Conservation (phyloP, 2,888 invertebrate genomes). For the Rhagonycha fulva region DNA sequence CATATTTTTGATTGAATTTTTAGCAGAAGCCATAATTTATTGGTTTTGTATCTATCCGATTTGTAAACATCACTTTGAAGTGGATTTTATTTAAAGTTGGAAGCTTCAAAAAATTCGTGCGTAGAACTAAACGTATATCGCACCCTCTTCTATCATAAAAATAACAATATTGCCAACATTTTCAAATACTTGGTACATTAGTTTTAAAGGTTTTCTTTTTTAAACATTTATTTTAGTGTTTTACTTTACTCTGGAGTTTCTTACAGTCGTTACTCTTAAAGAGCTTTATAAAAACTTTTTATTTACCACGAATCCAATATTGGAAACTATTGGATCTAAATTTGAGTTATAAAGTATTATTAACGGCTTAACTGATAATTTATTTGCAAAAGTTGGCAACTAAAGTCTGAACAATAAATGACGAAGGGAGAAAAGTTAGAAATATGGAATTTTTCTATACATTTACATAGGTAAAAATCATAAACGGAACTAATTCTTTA, state of each 20-base stretch:
- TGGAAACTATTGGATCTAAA: not conserved
- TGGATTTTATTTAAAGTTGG: not conserved
- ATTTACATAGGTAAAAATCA: not conserved
- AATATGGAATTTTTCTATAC: not conserved
- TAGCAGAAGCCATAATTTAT: not conserved
- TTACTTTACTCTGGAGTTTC: not conserved
- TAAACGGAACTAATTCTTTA: not conserved
- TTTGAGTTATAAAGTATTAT: not conserved
- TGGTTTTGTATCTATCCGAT: not conserved
- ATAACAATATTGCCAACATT: conserved; percentile 11
- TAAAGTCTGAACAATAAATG: too few species aligned
- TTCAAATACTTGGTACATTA: conserved; percentile 11
- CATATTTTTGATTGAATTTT: not conserved
- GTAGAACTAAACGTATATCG: not conserved
- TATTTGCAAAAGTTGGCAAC: too few species aligned
- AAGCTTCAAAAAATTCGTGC: not conserved
- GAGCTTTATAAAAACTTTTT: not conserved
- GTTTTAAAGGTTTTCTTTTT: conserved; percentile 1
- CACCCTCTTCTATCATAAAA: not conserved
- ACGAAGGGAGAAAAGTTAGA: too few species aligned
- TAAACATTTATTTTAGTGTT: not conserved
- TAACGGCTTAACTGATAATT: not conserved
- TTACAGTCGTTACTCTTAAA: not conserved
- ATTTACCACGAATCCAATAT: not conserved
- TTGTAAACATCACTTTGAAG: not conserved